Conservation (phyloP, 2,888 invertebrate genomes). For the Hirtodrosophila trivittata region DNA sequence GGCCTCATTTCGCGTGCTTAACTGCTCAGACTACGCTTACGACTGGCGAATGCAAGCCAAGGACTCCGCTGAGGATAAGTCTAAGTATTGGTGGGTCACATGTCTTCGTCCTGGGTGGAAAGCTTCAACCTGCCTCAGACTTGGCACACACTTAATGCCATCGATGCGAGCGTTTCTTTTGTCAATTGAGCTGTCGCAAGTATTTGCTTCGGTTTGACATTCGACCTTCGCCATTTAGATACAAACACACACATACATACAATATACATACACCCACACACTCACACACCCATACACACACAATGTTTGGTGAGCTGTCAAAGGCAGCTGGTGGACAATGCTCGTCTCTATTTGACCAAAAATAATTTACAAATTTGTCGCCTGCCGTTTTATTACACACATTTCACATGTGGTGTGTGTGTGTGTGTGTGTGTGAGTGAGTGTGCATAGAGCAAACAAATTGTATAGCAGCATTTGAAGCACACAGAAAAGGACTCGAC, state of each 20-base stretch:
- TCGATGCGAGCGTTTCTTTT: constrained; percentile 44
- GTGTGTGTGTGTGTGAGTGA: constrained; percentile 2
- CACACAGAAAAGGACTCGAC: background rate
- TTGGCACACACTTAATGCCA: constrained; percentile 22
- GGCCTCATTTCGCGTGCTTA: constrained; percentile 60
- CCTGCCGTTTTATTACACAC: constrained; percentile 35
- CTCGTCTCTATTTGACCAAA: constrained; percentile 40
- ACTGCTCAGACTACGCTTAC: constrained; percentile 66
- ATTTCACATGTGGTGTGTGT: constrained; percentile 26
- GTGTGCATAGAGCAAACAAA: constrained; percentile 14
- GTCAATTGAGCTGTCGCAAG: constrained; percentile 43
- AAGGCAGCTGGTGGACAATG: constrained; percentile 51
- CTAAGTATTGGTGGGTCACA: no score
- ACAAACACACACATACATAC: constrained; percentile 11
- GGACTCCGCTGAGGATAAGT: constrained; percentile 4
- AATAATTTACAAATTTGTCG: constrained; percentile 60
- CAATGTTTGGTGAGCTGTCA: constrained; percentile 40
- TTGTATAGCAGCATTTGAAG: constrained; percentile 34
- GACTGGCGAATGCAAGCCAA: constrained; percentile 25
- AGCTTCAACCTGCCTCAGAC: no score
- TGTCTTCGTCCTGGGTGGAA: no score
- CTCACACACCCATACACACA: constrained; percentile 1
- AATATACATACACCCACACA: constrained; percentile 14
- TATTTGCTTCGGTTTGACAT: constrained; percentile 42
- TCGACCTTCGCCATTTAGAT: constrained; percentile 44